Evolutionary conservation across 2,113 vertebrate species (phyloP).

Genomic region (Callipepla californica): DNA sequence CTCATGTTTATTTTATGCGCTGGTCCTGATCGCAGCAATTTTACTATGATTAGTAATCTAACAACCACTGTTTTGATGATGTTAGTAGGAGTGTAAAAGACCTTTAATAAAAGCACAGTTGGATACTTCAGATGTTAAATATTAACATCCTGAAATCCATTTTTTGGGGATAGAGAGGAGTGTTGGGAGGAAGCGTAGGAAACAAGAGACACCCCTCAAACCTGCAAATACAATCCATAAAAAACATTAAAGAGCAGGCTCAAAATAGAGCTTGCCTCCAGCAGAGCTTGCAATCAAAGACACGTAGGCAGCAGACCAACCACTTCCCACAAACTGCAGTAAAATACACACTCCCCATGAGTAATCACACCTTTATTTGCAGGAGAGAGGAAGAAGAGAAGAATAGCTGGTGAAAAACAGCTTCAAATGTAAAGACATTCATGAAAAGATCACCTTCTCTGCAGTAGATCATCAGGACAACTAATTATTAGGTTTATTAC

Average conservation of each 20-base stretch:
- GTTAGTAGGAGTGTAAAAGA: constrained; percentile 54
- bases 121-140: constrained; percentile 67
- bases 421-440: constrained; percentile 63
- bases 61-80: constrained; percentile 57
- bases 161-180: background rate
- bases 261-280: constrained; percentile 68
- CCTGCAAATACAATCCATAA: constrained; percentile 62
- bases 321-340: constrained; percentile 67
- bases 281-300: constrained; percentile 71
- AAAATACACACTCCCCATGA: constrained; percentile 70
- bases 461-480: background rate
- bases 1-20: constrained; percentile 60
- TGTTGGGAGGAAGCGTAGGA: background rate
- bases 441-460: constrained; percentile 45
- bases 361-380: constrained; percentile 74
- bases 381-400: constrained; percentile 60
- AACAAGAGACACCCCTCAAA: constrained; percentile 65
- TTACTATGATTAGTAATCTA: constrained; percentile 68
- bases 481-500: constrained; percentile 22
- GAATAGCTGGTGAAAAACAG: constrained; percentile 63
- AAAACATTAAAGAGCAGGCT: constrained; percentile 68
- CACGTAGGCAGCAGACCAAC: constrained; percentile 63
- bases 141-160: constrained; percentile 20
- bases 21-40: constrained; percentile 36
- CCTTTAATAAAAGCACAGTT: constrained; percentile 66